Percentiles rank a stretch among this genome's conserved stretches.
These are phyloP conservation scores for Paragorgia papillata DNA, from an alignment of 92 coral and sea anemone genomes.

Conservation along the genomic window DNA sequence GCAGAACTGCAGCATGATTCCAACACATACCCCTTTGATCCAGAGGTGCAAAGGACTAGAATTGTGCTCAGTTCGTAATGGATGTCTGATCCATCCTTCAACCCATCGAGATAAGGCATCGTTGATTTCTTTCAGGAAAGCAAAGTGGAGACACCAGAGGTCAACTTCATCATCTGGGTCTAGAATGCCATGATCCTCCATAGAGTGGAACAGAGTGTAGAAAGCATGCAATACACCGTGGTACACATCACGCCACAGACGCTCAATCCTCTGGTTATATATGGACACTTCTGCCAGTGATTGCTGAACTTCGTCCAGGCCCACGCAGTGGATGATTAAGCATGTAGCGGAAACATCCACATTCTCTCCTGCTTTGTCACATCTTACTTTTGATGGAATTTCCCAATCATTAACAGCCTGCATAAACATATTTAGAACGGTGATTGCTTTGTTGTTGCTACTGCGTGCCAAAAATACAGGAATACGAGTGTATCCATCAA, in stretches of 20 bases:
- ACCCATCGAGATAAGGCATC: constrained; percentile 8
- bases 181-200: constrained; percentile 38
- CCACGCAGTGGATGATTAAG: constrained; percentile 30
- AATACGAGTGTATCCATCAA: constrained; percentile 27
- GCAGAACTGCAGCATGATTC: constrained; percentile 20
- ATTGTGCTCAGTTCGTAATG: constrained; percentile 27
- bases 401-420: constrained; percentile 29
- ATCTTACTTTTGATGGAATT: constrained; percentile 35
- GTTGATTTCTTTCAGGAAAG: constrained; percentile 32
- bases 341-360: constrained; percentile 30
- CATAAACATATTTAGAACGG: constrained; percentile 20
- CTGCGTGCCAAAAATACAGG: constrained; percentile 11
- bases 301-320: constrained; percentile 33
- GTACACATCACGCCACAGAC: constrained; percentile 32
- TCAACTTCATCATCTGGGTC: constrained; percentile 37
- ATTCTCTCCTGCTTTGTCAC: constrained; percentile 34
- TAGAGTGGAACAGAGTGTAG: constrained; percentile 17
- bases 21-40: constrained; percentile 37
- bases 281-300: constrained; percentile 15
- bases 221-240: constrained; percentile 19
- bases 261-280: too few relatives aligned
- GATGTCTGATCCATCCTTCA: constrained; percentile 34
- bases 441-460: constrained; percentile 24
- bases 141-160: constrained; percentile 35
- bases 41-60: constrained; percentile 32